Conservation (phyloP, 2,113 vertebrate species). For the Tachycineta bicolor region DNA sequence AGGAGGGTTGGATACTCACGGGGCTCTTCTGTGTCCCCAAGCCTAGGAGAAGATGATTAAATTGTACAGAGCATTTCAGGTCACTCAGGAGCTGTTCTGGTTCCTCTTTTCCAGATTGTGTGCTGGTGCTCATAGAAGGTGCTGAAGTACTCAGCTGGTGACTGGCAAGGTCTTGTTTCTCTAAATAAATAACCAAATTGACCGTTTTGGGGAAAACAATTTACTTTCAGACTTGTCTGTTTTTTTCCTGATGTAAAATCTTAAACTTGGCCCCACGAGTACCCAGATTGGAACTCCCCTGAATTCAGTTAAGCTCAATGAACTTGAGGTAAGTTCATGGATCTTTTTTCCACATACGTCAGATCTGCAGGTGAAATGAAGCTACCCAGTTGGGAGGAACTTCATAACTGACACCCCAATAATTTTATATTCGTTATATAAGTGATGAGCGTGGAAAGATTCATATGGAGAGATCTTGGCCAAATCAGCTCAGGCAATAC, state of each 20-base stretch:
- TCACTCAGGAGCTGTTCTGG: neutral
- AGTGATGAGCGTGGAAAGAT: neutral
- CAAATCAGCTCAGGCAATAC: neutral
- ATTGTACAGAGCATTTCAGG: neutral
- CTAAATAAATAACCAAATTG: neutral
- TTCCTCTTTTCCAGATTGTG: neutral
- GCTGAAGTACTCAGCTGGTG: neutral
- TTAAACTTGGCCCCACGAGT: neutral
- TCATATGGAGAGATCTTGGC: neutral
- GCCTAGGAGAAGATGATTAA: neutral
- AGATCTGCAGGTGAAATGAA: rapidly evolving
- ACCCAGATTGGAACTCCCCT: neutral
- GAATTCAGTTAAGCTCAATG: neutral
- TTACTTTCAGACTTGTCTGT: neutral
- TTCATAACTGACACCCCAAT: neutral
- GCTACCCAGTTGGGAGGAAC: rapidly evolving
- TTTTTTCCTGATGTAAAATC: neutral
- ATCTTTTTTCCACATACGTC: neutral
- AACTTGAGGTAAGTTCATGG: neutral
- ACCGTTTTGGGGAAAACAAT: neutral
- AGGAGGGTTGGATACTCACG: neutral
- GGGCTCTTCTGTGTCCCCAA: neutral
- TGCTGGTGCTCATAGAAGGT: neutral
- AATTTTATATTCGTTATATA: neutral
- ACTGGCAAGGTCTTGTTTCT: neutral